These are phyloP conservation scores for Megalopta genalis DNA, from an alignment of 1,140 invertebrate species.

Conservation along the genomic window DNA sequence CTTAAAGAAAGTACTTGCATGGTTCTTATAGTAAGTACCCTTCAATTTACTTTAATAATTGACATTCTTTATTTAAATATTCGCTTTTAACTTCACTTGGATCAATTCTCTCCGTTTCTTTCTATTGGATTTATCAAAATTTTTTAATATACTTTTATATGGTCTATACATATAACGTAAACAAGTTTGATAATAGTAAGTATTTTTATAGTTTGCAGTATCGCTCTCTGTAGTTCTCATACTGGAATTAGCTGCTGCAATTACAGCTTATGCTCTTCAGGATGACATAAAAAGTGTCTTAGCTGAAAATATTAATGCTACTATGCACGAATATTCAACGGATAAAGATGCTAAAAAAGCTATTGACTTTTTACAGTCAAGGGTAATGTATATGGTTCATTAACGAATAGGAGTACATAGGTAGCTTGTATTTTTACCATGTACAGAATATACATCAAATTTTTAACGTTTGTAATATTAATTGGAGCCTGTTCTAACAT, in stretches of 20 bases:
- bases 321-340: slow-evolving; percentile 81
- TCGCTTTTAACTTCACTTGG: background rate
- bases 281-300: slow-evolving; percentile 82
- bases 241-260: slow-evolving; percentile 89
- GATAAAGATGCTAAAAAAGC: slow-evolving; percentile 79
- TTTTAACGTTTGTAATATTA: no score
- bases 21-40: slow-evolving; percentile 81
- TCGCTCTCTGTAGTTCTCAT: slow-evolving; percentile 88
- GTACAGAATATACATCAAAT: no score
- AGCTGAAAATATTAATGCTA: slow-evolving; percentile 81
- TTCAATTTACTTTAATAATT: background rate
- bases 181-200: slow-evolving; percentile 20
- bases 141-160: background rate
- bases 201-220: slow-evolving; percentile 87
- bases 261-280: slow-evolving; percentile 88
- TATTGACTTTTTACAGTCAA: slow-evolving; percentile 85
- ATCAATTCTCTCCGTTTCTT: background rate
- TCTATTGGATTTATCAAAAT: background rate
- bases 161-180: background rate
- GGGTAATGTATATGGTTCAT: slow-evolving; percentile 78
- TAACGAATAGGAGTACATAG: background rate
- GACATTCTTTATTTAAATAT: background rate
- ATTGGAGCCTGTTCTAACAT: no score
- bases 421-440: no score
- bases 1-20: slow-evolving; percentile 91